Base-by-base conservation (phyloP, 2,113 vertebrate genomes). In the Agelaius tricolor region DNA sequence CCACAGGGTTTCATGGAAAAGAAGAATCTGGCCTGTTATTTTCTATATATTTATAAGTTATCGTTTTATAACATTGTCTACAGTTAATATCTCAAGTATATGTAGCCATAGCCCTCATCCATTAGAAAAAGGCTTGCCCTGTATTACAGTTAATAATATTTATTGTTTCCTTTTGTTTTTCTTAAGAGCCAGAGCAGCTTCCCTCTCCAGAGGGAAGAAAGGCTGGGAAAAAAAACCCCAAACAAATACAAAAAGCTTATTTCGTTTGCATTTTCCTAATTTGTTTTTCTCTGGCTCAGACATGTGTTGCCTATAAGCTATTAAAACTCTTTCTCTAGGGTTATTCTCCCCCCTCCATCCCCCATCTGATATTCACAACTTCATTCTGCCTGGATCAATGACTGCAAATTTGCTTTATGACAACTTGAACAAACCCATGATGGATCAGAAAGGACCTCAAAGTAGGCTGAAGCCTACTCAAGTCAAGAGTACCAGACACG, bases 371-470 rank as follows among this genome's bases (percentile, higher is more conserved):
- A 94, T 96, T 95, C 97, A 96, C 84, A 93, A 96, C 90, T 95
- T 96, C 95, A 97, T 96, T 97, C 93, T 76, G 89, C 91, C 96
- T 87, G 97, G 96, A 99, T 99, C 99, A 98, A 98, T 98, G 98
- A 91, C 98, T 97, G 97, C 98, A 98, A 98, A 98, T 98, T 98
- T 98, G 98, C 98, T 98, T 98, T 97, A 97, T 98, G 98, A 99
- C 98, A 98, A 98, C 98, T 93, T 97, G 98, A 97, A 97, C 96
- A 97, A 97, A 97, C 87, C 96, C 93, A 97, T 98, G 98, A 94
- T 98, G 98, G 97, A 98, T 96, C 98, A 96, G 93, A 95, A 98
- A 98, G 90, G 96, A 95, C 95, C 95, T 94, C 83, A 96, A 97
- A 96, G 96, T 97, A 86, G 96, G 89, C 96, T 97, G 97, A 98